phyloP scores from a whole-genome alignment of 2,888 invertebrate species.

The Linnaemya vulpina region DNA sequence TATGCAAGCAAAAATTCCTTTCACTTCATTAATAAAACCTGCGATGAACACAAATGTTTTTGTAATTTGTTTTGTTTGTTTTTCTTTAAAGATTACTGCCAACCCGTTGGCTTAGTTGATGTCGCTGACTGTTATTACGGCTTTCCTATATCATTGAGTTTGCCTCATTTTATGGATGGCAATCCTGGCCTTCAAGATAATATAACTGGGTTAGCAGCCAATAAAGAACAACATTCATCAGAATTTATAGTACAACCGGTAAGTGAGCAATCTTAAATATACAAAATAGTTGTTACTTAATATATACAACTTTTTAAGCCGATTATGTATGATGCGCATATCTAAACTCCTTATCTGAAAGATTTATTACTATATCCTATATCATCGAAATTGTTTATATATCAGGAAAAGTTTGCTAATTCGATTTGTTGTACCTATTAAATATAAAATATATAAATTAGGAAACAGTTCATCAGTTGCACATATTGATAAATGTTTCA shows the following conservation, averaged over 20 bases:
- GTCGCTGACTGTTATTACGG: conserved; percentile 95
- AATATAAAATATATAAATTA: too few species aligned
- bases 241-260: conserved; percentile 92
- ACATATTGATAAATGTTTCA: too few species aligned
- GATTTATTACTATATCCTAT: too few species aligned
- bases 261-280: conserved; percentile 78
- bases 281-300: too few species aligned
- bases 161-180: conserved; percentile 92
- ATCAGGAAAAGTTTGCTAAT: too few species aligned
- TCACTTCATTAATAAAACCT: conserved; percentile 23
- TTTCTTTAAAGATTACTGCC: conserved; percentile 85
- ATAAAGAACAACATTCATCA: conserved; percentile 86
- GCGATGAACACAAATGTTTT: background rate
- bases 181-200: conserved; percentile 86
- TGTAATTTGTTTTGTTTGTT: conserved; percentile 4
- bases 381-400: too few species aligned
- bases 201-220: conserved; percentile 88
- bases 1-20: conserved; percentile 26
- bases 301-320: too few species aligned
- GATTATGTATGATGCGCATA: too few species aligned
- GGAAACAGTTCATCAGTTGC: too few species aligned
- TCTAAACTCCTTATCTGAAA: too few species aligned
- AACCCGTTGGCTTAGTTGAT: conserved; percentile 90
- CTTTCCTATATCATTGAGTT: conserved; percentile 94
- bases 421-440: too few species aligned